phyloP scores from a whole-genome alignment of 2,888 invertebrate species.

The Drosophila siamana region DNA sequence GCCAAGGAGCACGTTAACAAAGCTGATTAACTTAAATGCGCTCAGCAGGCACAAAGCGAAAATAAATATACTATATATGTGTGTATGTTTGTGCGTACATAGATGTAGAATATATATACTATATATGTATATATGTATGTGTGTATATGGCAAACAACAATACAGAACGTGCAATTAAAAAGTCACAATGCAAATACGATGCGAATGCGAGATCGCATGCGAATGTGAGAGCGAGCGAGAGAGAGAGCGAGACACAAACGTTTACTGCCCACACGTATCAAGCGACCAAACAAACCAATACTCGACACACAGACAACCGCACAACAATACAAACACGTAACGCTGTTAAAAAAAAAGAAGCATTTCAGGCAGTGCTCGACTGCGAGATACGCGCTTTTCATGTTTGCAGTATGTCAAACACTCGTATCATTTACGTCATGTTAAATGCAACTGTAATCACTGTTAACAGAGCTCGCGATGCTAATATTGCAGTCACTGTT shows the following conservation, averaged over 20 bases:
- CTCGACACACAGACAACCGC: background rate
- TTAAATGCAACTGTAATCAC: too few species aligned
- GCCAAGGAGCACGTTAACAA: background rate
- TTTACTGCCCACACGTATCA: background rate
- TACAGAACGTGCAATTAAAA: background rate
- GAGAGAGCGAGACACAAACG: background rate
- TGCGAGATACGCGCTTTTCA: background rate
- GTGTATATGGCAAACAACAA: too few species aligned
- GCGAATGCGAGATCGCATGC: background rate
- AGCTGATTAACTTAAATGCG: background rate
- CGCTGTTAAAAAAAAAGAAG: background rate
- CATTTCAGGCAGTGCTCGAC: background rate
- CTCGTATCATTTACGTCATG: too few species aligned
- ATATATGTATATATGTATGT: background rate
- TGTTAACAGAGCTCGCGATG: too few species aligned
- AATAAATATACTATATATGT: background rate
- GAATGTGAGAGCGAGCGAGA: background rate
- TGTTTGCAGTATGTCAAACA: too few species aligned
- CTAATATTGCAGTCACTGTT: too few species aligned
- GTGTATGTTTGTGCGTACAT: background rate
- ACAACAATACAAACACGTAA: background rate
- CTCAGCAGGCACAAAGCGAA: background rate
- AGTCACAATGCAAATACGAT: background rate
- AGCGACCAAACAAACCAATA: constrained; percentile 1
- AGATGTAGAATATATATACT: background rate